Base-by-base conservation (phyloP, 2,888 invertebrate species). In the Argyresthia goedartella region DNA sequence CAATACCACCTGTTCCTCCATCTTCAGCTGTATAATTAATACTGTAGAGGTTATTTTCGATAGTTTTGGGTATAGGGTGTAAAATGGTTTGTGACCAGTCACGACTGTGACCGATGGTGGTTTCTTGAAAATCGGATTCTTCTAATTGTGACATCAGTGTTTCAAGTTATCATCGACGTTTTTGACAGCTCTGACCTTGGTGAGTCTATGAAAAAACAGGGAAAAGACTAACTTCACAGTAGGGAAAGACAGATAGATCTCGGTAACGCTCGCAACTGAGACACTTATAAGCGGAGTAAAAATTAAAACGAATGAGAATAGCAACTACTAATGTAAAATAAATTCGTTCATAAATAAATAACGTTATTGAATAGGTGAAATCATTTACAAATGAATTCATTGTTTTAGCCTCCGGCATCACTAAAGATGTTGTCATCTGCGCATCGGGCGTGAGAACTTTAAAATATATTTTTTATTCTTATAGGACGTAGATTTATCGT, bases 141-240 rank as follows among this genome's bases (percentile, higher is more conserved):
- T 74, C 65, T 73, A 74, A 74, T 79, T 79, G 80, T 82, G 79
- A 82, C 80, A 73, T 82, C 81, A 80, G 73, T 74, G 73, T 75
- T 76, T 76, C 71, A 72, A 76, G 71, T 74, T 76, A 77, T 80
- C 76, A 76, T 71, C 71, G 69, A 61, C 60, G 58, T 59, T 60
- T 63, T 62, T 66, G 67, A 67, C 65, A 64, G 65, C 71, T 34
- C 44, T 52, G 55, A 69, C 79, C 76, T 79, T 71, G 69, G 65
- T 43, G 52, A 54, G n/a, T n/a, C n/a, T n/a, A n/a, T n/a, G n/a
- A n/a, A n/a, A n/a, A n/a, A n/a, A n/a, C n/a, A n/a, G n/a, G n/a
- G n/a, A n/a, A n/a, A n/a, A n/a, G n/a, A n/a, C n/a, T n/a, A n/a
- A n/a, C n/a, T n/a, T n/a, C n/a, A n/a, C n/a, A n/a, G n/a, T n/a